These are phyloP conservation scores for rabbit (Oryctolagus cuniculus) DNA, from an alignment of 2,113 vertebrate species.

Conservation along the genomic window DNA sequence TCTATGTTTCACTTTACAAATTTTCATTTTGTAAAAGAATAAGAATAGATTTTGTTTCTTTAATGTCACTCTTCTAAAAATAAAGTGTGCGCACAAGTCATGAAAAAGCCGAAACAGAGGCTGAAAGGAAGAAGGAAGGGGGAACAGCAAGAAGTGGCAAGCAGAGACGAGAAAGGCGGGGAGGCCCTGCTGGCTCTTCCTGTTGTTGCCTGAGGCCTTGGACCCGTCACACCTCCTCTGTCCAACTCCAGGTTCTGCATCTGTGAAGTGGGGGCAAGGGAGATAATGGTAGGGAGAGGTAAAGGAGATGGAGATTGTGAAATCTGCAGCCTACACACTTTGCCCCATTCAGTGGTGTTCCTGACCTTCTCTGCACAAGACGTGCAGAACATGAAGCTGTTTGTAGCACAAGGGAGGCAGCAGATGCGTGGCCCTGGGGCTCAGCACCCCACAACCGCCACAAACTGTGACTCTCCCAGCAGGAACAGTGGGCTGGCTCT, in stretches of 20 bases:
- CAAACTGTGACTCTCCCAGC: not conserved
- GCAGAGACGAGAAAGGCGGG: not conserved
- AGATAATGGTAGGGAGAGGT: not conserved
- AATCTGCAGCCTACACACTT: not conserved
- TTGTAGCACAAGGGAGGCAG: not conserved
- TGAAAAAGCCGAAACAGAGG: conserved; percentile 12
- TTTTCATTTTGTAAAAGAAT: not conserved
- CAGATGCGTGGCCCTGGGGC: not conserved
- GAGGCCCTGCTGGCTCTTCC: not conserved
- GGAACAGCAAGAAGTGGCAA: not conserved
- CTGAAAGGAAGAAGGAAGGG: not conserved
- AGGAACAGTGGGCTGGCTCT: not conserved
- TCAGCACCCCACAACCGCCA: not conserved
- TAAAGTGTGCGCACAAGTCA: not conserved
- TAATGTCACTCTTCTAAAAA: not conserved
- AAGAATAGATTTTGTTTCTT: not conserved
- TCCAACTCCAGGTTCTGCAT: not conserved
- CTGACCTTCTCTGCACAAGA: not conserved
- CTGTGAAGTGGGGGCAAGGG: not conserved
- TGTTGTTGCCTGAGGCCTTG: not conserved
- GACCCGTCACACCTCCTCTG: not conserved
- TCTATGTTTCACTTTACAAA: not conserved
- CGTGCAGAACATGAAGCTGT: rapidly evolving
- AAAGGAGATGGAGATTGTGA: not conserved
- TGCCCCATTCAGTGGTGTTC: not conserved